Conservation (phyloP, 2,888 invertebrate genomes). For the Petrophora chlorosata region DNA sequence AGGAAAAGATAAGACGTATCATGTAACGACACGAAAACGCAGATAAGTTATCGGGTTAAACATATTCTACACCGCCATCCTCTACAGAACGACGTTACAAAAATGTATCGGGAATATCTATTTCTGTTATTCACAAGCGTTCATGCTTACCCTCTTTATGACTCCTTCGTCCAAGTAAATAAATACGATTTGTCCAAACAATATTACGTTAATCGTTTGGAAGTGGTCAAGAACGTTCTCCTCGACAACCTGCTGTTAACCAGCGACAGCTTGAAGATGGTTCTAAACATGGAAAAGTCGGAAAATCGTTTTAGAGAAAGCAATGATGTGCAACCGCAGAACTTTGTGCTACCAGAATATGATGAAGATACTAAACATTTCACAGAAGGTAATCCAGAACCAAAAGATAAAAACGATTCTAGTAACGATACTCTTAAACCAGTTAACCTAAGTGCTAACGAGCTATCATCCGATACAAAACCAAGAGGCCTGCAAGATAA, state of each 20-base stretch:
- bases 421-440: neutral
- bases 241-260: slow-evolving; percentile 43
- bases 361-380: neutral
- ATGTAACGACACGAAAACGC: slow-evolving; percentile 10
- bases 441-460: too few relatives aligned
- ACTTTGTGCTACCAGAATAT: neutral
- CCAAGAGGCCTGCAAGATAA: too few relatives aligned
- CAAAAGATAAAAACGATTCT: neutral
- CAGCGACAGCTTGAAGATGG: slow-evolving; percentile 43
- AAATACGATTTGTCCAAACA: slow-evolving; percentile 28
- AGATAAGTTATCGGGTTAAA: slow-evolving; percentile 19
- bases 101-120: slow-evolving; percentile 3
- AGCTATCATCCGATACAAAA: too few relatives aligned
- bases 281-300: slow-evolving; percentile 39
- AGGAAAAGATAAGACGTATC: too few relatives aligned
- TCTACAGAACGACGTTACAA: neutral
- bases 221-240: slow-evolving; percentile 39
- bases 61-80: slow-evolving; percentile 17
- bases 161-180: slow-evolving; percentile 34
- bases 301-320: slow-evolving; percentile 15
- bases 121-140: slow-evolving; percentile 20
- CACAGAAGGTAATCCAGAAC: neutral
- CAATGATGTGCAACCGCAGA: neutral
- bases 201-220: slow-evolving; percentile 21
- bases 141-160: slow-evolving; percentile 19